A percentile compares a stretch with the other conserved stretches of the same genome.
phyloP scores from a whole-genome alignment of 2,888 invertebrate species.

The Tetrapedia diversipes region DNA sequence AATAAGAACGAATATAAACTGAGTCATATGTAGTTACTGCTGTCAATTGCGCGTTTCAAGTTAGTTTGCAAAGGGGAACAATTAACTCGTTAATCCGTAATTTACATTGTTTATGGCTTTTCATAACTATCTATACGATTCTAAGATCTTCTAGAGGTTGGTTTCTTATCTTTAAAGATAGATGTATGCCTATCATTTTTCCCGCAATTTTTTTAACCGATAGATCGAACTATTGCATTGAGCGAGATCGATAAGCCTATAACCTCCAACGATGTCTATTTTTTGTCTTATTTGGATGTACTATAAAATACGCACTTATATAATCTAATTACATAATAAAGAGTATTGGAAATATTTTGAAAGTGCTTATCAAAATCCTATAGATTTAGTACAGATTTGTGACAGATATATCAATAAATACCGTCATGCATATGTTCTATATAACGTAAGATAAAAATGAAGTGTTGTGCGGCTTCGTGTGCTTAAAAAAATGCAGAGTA shows the following conservation, averaged over 20 bases:
- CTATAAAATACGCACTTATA: conserved; percentile 36
- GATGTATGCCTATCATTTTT: not conserved
- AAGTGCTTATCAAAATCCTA: conserved; percentile 48
- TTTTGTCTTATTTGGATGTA: conserved; percentile 7
- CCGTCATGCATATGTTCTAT: conserved; percentile 27
- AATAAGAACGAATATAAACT: conserved; percentile 65
- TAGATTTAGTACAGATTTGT: conserved; percentile 43
- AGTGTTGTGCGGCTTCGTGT: conserved; percentile 17
- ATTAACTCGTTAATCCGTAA: conserved; percentile 57
- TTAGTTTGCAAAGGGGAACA: conserved; percentile 52
- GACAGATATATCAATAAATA: conserved; percentile 25
- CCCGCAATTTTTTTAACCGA: not conserved
- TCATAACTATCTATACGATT: not conserved
- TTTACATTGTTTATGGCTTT: conserved; percentile 40
- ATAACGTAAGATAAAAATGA: conserved; percentile 54
- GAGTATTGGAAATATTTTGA: conserved; percentile 42
- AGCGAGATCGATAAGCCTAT: not conserved
- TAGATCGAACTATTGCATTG: not conserved
- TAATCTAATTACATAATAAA: conserved; percentile 34
- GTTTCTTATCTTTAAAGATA: conserved; percentile 20
- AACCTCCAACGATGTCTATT: not conserved
- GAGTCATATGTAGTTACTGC: conserved; percentile 48
- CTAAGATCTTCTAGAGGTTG: not conserved
- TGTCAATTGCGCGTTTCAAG: conserved; percentile 58
- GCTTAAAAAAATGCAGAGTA: conserved; percentile 30